phyloP scores from a whole-genome alignment of 2,888 invertebrate genomes.

The Hedychridium roseum region DNA sequence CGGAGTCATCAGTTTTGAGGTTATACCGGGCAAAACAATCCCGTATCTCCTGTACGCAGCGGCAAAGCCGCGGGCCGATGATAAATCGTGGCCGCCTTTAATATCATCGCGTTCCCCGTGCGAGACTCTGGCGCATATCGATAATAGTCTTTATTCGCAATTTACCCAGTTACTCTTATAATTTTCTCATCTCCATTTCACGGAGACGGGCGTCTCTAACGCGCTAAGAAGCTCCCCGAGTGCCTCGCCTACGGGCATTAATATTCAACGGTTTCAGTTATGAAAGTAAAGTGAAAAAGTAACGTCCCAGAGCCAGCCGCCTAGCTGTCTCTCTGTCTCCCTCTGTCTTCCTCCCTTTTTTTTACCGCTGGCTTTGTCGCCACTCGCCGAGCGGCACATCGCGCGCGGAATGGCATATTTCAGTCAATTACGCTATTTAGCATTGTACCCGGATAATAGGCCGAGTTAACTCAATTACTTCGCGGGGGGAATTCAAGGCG shows the following conservation, averaged over 20 bases:
- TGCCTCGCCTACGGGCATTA: conserved; percentile 54
- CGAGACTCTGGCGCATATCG: conserved; percentile 39
- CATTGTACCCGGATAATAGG: conserved; percentile 54
- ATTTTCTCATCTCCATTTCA: conserved; percentile 58
- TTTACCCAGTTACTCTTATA: conserved; percentile 58
- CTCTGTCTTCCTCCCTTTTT: not conserved
- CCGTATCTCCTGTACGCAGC: too few relatives aligned
- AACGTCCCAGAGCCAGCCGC: conserved; percentile 39
- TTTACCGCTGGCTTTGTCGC: conserved; percentile 1
- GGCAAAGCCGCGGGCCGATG: not conserved
- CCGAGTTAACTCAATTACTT: conserved; percentile 51
- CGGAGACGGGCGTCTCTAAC: conserved; percentile 40
- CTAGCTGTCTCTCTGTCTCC: not conserved
- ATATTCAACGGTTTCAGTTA: conserved; percentile 62
- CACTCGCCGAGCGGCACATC: conserved; percentile 12
- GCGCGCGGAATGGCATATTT: conserved; percentile 46
- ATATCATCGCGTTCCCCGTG: conserved; percentile 25
- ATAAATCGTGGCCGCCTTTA: conserved; percentile 30
- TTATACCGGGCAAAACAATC: too few relatives aligned
- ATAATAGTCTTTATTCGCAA: conserved; percentile 53
- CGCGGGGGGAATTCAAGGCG: conserved; percentile 6
- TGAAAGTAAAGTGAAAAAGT: conserved; percentile 63
- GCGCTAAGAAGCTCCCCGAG: conserved; percentile 51
- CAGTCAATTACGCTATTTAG: conserved; percentile 58
- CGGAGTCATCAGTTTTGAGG: too few relatives aligned